A percentile compares a stretch with the other conserved stretches of the same genome.
Conservation (phyloP, 2,888 invertebrate species). For the Drosophila atroscutellata region DNA sequence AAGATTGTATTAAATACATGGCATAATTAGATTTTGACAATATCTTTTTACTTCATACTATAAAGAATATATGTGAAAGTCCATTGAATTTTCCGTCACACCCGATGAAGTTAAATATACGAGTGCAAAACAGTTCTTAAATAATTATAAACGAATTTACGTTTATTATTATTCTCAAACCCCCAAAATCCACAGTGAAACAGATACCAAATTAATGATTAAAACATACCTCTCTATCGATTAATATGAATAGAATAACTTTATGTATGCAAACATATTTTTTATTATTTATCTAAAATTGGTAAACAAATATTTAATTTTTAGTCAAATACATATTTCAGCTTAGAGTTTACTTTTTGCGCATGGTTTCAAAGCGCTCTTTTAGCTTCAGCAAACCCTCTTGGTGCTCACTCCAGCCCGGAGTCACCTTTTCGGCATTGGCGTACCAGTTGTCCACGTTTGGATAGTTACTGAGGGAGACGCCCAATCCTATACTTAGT, state of each 20-base stretch:
- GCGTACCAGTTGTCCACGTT: constrained; percentile 89
- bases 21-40: no score
- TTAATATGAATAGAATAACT: not conserved
- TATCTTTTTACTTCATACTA: no score
- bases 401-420: constrained; percentile 87
- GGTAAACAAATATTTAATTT: not conserved
- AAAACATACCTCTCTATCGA: no score
- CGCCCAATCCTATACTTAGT: constrained; percentile 88
- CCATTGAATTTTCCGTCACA: no score
- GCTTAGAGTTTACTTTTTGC: constrained; percentile 68
- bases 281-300: not conserved
- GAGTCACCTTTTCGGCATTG: constrained; percentile 86
- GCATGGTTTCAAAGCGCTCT: constrained; percentile 50
- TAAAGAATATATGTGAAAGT: no score
- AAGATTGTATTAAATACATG: no score
- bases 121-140: no score
- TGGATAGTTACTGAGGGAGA: constrained; percentile 88
- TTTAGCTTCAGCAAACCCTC: constrained; percentile 86
- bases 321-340: not conserved
- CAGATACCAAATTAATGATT: no score
- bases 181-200: no score
- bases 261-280: not conserved
- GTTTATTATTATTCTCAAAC: no score
- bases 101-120: no score
- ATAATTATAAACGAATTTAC: no score